Conservation (phyloP, 2,888 invertebrate species). For the Griposia aprilina region DNA sequence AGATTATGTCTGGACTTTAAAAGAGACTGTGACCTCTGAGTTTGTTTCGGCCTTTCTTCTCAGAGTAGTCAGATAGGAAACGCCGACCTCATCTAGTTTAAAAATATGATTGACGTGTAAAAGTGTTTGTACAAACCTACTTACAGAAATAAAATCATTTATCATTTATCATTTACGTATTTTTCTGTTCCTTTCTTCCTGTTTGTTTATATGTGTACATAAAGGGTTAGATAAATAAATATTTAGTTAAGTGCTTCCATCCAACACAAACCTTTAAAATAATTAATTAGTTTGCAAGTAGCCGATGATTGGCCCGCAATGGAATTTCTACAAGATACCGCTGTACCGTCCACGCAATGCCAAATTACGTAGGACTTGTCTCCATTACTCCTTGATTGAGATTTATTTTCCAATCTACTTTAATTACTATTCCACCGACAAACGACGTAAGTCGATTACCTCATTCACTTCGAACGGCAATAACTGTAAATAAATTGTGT, state of each 20-base stretch:
- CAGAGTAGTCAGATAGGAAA: no score
- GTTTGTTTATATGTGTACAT: no score
- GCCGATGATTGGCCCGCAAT: not conserved
- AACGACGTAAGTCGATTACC: constrained; percentile 34
- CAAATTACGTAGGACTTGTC: constrained; percentile 6
- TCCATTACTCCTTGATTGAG: constrained; percentile 24
- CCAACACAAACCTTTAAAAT: not conserved
- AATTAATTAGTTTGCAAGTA: constrained; percentile 3
- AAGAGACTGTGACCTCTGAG: no score
- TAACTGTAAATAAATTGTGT: constrained; percentile 39
- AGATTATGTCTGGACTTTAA: no score
- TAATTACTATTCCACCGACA: constrained; percentile 40
- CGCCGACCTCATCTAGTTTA: no score
- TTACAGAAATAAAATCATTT: no score
- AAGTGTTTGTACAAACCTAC: no score
- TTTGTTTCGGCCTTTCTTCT: no score
- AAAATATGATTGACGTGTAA: no score
- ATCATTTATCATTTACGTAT: no score
- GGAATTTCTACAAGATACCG: not conserved
- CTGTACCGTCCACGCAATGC: constrained; percentile 22
- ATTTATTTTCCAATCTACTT: constrained; percentile 52
- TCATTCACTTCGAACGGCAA: constrained; percentile 18
- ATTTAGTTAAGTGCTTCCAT: not conserved
- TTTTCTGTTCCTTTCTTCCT: no score
- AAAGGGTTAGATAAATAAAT: no score